Conservation (phyloP, 2,113 vertebrate species). For the Protobothrops mucrosquamatus region DNA sequence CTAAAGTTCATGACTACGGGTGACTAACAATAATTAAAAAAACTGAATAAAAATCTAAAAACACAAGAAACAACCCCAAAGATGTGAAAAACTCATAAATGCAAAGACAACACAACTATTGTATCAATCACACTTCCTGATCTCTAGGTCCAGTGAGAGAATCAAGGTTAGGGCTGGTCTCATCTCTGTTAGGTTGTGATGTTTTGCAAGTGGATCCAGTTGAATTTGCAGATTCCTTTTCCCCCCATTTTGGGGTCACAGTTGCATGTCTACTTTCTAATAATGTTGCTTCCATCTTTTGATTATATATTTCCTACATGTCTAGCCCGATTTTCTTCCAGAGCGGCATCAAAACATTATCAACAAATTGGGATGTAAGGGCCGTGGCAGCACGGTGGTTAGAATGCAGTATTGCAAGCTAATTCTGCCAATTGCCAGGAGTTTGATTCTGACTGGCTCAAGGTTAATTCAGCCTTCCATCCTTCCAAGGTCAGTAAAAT, state of each 20-base stretch:
- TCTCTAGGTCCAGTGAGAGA: neutral
- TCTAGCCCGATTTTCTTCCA: neutral
- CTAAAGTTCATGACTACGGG: neutral
- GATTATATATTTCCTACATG: neutral
- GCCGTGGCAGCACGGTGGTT: neutral
- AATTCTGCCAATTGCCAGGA: neutral
- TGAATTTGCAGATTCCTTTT: neutral
- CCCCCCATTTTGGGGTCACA: neutral
- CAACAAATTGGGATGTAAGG: neutral
- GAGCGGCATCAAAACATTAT: neutral
- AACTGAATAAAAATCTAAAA: neutral
- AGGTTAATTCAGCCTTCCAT: neutral
- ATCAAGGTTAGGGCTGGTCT: neutral
- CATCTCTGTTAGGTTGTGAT: neutral
- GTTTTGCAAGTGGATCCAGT: neutral
- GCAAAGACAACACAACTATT: neutral
- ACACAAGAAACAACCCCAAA: neutral
- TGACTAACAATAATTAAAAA: neutral
- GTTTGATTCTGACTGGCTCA: neutral
- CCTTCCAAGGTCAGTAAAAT: neutral
- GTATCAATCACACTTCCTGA: neutral
- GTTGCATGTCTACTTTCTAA: neutral
- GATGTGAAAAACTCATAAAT: neutral
- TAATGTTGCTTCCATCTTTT: neutral
- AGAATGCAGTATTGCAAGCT: neutral